Conservation (phyloP, 2,888 invertebrate genomes). For the Cheilosia grossa region DNA sequence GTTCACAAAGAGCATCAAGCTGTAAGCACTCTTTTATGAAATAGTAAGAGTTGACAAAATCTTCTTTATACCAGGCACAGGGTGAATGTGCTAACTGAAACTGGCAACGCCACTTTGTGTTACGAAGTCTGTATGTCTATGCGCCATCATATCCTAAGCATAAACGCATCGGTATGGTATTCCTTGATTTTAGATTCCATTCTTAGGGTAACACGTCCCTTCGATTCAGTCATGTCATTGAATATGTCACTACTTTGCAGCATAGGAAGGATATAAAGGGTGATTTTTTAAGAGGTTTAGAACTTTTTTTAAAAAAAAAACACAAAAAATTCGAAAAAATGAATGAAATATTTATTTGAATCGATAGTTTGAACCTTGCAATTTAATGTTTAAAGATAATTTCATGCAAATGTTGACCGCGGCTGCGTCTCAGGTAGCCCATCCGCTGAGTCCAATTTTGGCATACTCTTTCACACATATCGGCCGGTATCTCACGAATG, state of each 20-base stretch:
- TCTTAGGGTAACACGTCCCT: neutral
- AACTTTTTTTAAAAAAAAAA: too few relatives aligned
- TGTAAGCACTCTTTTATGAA: neutral
- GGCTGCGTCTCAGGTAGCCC: too few relatives aligned
- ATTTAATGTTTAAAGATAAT: too few relatives aligned
- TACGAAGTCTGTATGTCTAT: neutral
- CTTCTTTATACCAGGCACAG: neutral
- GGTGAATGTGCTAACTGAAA: neutral
- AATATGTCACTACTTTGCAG: conserved; percentile 23
- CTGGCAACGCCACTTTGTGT: too few relatives aligned
- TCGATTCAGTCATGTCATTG: conserved; percentile 15
- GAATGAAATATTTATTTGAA: too few relatives aligned
- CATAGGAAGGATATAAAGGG: neutral
- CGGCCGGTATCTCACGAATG: too few relatives aligned
- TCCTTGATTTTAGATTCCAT: neutral
- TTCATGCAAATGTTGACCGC: too few relatives aligned
- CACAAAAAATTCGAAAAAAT: too few relatives aligned
- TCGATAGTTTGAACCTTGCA: too few relatives aligned
- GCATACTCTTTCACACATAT: too few relatives aligned
- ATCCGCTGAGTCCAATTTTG: too few relatives aligned
- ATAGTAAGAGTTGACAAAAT: neutral
- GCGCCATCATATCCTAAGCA: neutral
- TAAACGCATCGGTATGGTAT: neutral
- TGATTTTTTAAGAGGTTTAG: too few relatives aligned
- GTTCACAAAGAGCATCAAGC: neutral